Percentiles rank a stretch among this genome's conserved stretches.
These are phyloP conservation scores for Arrhamphus sclerolepis DNA, from an alignment of 2,797 vertebrate species.

Conservation along the genomic window DNA sequence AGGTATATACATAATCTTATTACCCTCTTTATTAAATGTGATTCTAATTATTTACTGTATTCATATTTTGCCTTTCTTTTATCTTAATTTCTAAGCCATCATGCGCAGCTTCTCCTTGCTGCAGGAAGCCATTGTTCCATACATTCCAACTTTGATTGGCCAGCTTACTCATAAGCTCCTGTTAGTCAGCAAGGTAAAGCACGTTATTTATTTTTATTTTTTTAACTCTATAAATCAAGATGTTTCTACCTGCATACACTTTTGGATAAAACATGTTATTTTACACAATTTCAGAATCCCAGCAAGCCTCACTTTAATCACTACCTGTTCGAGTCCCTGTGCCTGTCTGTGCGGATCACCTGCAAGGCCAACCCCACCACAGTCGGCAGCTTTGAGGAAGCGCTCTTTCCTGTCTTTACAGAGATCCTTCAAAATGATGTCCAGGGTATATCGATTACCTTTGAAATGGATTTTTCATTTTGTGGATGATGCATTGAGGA, in stretches of 20 bases:
- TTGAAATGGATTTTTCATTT: neutral
- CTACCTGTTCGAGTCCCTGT: constrained; percentile 98
- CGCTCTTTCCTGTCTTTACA: constrained; percentile 96
- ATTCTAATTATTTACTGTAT: constrained; percentile 1
- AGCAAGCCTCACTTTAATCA: constrained; percentile 99
- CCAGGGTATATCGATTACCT: constrained; percentile 84
- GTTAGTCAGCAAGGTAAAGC: constrained; percentile 94
- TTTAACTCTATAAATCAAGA: neutral
- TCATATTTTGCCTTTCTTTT: constrained; percentile 9
- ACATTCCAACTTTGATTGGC: constrained; percentile 93
- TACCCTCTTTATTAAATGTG: neutral
- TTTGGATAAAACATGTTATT: neutral
- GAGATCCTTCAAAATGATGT: constrained; percentile 98
- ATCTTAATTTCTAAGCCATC: constrained; percentile 83
- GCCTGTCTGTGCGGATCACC: constrained; percentile 94
- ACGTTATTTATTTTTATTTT: no score
- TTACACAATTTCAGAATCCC: constrained; percentile 86
- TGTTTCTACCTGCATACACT: neutral
- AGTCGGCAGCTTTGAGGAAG: constrained; percentile 94
- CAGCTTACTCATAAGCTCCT: constrained; percentile 97
- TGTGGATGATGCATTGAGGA: neutral
- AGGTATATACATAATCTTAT: constrained; percentile 71
- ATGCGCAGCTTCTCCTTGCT: constrained; percentile 99
- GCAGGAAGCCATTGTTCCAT: constrained; percentile 95
- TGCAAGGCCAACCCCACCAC: constrained; percentile 92